Evolutionary conservation across 2,113 vertebrate species (phyloP).

Genomic region (Carlito syrichta): DNA sequence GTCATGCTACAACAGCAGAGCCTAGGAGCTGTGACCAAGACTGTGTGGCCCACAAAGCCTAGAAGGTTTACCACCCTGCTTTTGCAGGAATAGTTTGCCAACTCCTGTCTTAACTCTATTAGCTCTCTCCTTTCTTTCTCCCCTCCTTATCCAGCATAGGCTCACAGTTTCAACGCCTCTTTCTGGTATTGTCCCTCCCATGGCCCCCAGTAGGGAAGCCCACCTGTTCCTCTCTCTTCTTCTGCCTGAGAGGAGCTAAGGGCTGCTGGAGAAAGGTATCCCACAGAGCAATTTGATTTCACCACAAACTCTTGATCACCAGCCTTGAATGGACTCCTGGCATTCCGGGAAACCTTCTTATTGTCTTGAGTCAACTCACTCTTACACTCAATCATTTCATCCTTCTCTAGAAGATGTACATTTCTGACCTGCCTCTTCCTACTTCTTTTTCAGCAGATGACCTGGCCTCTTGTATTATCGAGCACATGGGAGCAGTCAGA

Average conservation of each 20-base stretch:
- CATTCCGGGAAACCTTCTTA: background rate
- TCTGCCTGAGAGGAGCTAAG: background rate
- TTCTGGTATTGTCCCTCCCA: background rate
- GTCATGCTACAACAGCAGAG: background rate
- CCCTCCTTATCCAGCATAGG: no score
- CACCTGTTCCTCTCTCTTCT: background rate
- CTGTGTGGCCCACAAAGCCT: background rate
- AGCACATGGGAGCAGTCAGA: background rate
- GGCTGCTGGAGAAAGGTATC: background rate
- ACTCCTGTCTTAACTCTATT: background rate
- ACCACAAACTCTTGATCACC: background rate
- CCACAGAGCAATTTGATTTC: background rate
- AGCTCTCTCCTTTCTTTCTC: no score
- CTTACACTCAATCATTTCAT: fast-evolving
- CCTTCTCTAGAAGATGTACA: background rate
- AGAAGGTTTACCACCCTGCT: background rate
- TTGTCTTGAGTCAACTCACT: background rate
- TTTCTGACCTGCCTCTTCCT: no score
- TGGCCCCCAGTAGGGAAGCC: background rate
- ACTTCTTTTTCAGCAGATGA: background rate
- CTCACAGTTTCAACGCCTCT: background rate
- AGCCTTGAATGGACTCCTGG: background rate
- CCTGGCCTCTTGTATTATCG: background rate
- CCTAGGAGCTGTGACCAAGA: background rate
- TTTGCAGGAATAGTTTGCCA: background rate